phyloP scores from a whole-genome alignment of 1,140 invertebrate genomes.

The Zophobas morio region DNA sequence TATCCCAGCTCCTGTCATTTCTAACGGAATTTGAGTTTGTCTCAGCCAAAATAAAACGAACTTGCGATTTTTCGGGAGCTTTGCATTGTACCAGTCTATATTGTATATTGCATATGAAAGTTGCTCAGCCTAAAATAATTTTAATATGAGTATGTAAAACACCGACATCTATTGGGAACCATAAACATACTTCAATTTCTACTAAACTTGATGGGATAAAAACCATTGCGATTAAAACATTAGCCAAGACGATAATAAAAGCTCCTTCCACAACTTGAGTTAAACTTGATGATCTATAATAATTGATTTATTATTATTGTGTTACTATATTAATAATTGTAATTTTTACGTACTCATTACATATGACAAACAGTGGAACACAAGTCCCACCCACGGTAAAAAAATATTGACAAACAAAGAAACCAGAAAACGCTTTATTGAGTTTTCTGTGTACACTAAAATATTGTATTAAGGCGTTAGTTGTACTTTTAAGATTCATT shows the following conservation, averaged over 20 bases:
- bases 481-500: background rate
- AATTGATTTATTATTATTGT: background rate
- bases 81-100: background rate
- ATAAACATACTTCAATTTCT: background rate
- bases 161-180: too few relatives aligned
- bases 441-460: constrained; percentile 6
- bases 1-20: background rate
- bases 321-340: background rate
- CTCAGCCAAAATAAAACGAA: background rate
- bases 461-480: background rate
- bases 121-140: background rate
- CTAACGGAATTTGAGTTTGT: background rate
- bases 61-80: background rate
- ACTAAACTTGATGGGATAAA: background rate
- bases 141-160: too few relatives aligned
- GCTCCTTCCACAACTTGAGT: background rate
- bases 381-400: background rate
- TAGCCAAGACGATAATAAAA: background rate
- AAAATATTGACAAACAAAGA: constrained; percentile 7
- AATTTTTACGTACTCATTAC: background rate
- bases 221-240: background rate
- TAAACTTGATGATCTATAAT: background rate
- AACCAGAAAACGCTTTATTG: background rate
- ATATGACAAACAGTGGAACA: background rate
- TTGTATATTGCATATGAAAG: background rate